A percentile compares a stretch with the other conserved stretches of the same genome.
Evolutionary conservation across 64 coral and sea anemone genomes (phyloP).

Genomic region (Stichodactyla helianthus): DNA sequence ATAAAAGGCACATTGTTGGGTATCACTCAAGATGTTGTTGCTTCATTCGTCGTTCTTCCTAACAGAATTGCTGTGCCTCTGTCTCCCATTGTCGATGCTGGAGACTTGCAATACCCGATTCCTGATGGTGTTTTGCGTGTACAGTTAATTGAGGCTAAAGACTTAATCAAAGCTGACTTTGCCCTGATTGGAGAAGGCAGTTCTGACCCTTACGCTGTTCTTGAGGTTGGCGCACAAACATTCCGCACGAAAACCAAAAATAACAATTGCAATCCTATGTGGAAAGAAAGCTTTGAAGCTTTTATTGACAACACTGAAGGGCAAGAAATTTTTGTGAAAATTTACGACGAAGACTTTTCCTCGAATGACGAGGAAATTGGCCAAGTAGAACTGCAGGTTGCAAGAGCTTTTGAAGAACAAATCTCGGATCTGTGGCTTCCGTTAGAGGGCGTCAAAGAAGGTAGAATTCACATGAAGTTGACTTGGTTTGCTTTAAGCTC

Average conservation of each 20-base stretch:
- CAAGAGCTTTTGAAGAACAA: conserved; percentile 51
- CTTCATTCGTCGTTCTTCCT: conserved; percentile 69
- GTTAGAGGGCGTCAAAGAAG: conserved; percentile 73
- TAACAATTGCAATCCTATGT: conserved; percentile 61
- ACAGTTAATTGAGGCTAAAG: conserved; percentile 78
- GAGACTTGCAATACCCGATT: conserved; percentile 80
- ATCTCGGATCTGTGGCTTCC: conserved; percentile 70
- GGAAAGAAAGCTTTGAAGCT: conserved; percentile 91
- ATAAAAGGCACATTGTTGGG: conserved; percentile 75
- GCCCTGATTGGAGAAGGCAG: conserved; percentile 62
- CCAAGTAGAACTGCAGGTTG: conserved; percentile 59
- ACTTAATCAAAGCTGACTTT: conserved; percentile 60
- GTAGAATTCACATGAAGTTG: conserved; percentile 67
- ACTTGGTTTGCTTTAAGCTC: conserved; percentile 72
- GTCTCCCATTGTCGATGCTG: conserved; percentile 50
- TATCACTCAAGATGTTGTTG: conserved; percentile 85
- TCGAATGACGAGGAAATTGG: conserved; percentile 82
- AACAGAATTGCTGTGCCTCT: conserved; percentile 87
- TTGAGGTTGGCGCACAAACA: conserved; percentile 86
- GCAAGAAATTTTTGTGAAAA: conserved; percentile 53
- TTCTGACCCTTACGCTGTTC: conserved; percentile 77
- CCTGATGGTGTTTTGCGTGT: conserved; percentile 85
- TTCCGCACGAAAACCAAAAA: conserved; percentile 86
- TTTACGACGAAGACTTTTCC: conserved; percentile 76
- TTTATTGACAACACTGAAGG: conserved; percentile 92